Evolutionary conservation across 2,113 vertebrate genomes (phyloP).

Genomic region (Malurus melanocephalus): DNA sequence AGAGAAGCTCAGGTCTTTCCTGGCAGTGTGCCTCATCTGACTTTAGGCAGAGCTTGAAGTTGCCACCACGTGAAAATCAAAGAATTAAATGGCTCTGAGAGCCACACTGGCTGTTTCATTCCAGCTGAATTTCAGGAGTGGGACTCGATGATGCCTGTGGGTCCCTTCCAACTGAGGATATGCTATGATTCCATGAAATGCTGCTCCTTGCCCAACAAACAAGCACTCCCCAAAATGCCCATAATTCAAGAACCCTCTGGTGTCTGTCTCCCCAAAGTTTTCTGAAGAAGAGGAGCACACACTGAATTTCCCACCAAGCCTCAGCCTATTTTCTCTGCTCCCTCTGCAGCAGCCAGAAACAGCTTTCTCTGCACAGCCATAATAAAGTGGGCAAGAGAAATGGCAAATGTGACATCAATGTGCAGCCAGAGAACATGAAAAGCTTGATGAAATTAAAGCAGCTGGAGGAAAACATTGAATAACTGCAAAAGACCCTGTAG

Average conservation of each 20-base stretch:
- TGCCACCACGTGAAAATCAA: accelerated
- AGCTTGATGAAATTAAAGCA: neutral
- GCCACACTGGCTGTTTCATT: neutral
- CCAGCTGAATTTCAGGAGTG: neutral
- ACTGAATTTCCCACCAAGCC: neutral
- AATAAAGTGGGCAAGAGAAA: neutral
- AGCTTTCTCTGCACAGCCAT: neutral
- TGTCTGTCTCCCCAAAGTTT: neutral
- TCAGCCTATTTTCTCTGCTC: neutral
- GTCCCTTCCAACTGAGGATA: neutral
- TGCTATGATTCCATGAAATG: neutral
- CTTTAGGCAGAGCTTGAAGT: neutral
- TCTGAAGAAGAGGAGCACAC: neutral
- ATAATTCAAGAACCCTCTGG: neutral
- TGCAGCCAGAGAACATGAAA: neutral
- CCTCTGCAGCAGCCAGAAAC: neutral
- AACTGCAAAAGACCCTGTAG: neutral
- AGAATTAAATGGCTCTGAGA: neutral
- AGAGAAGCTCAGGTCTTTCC: neutral
- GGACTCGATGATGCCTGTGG: neutral
- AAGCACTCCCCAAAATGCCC: neutral
- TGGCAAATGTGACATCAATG: neutral
- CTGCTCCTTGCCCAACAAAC: neutral
- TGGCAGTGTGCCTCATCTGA: accelerated
- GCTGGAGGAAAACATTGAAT: neutral